Percentiles rank a stretch among this genome's conserved stretches.
These are phyloP conservation scores for Thera obeliscata DNA, from an alignment of 2,888 invertebrate species.

Conservation along the genomic window DNA sequence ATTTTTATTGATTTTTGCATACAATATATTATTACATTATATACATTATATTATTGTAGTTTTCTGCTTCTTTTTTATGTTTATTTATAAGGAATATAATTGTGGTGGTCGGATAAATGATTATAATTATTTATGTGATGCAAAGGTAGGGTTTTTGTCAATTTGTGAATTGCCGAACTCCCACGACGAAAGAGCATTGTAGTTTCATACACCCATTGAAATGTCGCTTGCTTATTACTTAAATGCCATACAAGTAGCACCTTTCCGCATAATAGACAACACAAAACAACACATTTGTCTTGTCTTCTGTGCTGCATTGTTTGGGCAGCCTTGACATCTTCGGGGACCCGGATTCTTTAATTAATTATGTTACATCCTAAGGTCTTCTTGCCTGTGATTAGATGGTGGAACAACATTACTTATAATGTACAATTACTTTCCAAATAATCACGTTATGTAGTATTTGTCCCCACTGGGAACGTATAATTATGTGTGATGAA, in stretches of 20 bases:
- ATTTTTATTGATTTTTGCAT: too few species aligned
- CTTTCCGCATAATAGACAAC: constrained; percentile 33
- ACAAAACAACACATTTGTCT: constrained; percentile 35
- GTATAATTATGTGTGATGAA: too few species aligned
- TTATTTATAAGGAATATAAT: too few species aligned
- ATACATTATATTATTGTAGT: too few species aligned
- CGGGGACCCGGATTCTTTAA: constrained; percentile 20
- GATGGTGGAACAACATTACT: background rate
- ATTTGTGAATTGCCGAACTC: constrained; percentile 28
- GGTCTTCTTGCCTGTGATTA: constrained; percentile 4
- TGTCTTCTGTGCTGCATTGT: constrained; percentile 29
- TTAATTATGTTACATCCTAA: constrained; percentile 22
- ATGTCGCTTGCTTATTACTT: constrained; percentile 36
- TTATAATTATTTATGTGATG: background rate
- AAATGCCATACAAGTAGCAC: constrained; percentile 34
- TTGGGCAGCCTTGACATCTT: constrained; percentile 39
- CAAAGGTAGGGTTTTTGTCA: constrained; percentile 7
- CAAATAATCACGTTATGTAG: background rate
- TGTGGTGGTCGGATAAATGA: too few species aligned
- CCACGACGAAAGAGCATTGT: constrained; percentile 38
- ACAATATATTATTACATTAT: too few species aligned
- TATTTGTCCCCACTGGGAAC: too few species aligned
- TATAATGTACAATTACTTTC: background rate
- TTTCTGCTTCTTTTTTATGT: too few species aligned
- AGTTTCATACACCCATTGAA: constrained; percentile 41